Evolutionary conservation across 2,113 vertebrate genomes (phyloP).

Genomic region (Lanius ludovicianus): DNA sequence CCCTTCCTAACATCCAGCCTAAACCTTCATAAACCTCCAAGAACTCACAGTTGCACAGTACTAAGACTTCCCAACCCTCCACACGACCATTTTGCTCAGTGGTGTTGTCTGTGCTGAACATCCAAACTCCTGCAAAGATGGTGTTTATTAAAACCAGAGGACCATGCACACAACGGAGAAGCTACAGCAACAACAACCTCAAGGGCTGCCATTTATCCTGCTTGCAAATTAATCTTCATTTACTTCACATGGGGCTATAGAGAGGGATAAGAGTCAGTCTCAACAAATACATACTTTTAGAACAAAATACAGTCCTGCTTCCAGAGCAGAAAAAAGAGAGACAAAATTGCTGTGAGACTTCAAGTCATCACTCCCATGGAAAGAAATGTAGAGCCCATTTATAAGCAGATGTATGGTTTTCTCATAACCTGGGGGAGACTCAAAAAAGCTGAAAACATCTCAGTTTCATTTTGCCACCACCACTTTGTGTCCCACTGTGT

Average conservation of each 20-base stretch:
- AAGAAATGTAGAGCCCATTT: neutral
- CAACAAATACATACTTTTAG: neutral
- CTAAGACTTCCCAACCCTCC: neutral
- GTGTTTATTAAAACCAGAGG: neutral
- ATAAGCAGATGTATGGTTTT: accelerated
- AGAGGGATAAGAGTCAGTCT: neutral
- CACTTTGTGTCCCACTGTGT: accelerated
- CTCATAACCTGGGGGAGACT: neutral
- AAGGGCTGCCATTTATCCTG: neutral
- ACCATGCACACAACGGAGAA: neutral
- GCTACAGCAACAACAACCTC: neutral
- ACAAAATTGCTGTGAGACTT: neutral
- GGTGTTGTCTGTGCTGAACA: neutral
- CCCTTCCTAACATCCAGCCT: neutral
- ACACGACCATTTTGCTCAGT: accelerated
- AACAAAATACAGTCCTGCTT: neutral
- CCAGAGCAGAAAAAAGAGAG: neutral
- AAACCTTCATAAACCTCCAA: neutral
- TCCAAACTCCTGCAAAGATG: neutral
- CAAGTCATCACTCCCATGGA: neutral
- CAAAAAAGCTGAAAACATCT: neutral
- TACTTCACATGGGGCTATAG: neutral
- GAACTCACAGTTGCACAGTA: neutral
- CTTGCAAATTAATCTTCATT: neutral
- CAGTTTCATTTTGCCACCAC: neutral